These are phyloP conservation scores for Adelosebastes latens DNA, from an alignment of 2,797 vertebrate genomes.

Conservation along the genomic window DNA sequence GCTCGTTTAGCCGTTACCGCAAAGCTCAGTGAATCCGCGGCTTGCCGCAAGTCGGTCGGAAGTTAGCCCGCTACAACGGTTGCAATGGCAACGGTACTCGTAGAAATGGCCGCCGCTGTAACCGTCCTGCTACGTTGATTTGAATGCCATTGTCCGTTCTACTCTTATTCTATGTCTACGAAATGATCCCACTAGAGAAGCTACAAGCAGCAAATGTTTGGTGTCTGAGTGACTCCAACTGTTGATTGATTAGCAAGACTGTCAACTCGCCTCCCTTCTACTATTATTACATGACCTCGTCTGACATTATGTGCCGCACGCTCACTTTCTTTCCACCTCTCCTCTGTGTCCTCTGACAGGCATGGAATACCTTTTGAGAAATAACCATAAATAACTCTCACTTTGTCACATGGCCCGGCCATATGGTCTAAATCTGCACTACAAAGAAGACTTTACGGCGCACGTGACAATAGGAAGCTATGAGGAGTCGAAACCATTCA, in stretches of 20 bases:
- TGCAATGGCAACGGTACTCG: not conserved
- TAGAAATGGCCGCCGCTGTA: too few species aligned
- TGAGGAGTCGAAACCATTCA: slow-evolving; percentile 48
- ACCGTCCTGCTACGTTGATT: too few species aligned
- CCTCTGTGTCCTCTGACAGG: slow-evolving; percentile 53
- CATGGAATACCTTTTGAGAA: slow-evolving; percentile 57
- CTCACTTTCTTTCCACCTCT: slow-evolving; percentile 40
- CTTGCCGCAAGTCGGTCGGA: too few species aligned
- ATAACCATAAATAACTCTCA: slow-evolving; percentile 63
- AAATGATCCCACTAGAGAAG: not conserved
- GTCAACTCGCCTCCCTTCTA: not conserved
- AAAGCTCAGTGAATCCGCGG: too few species aligned
- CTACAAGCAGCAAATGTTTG: not conserved
- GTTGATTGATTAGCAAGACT: slow-evolving; percentile 8
- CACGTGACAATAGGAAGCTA: slow-evolving; percentile 27
- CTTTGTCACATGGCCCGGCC: slow-evolving; percentile 60
- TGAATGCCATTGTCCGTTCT: not conserved
- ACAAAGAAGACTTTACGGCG: slow-evolving; percentile 38
- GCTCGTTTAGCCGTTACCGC: too few species aligned
- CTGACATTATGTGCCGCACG: slow-evolving; percentile 31
- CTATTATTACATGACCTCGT: slow-evolving; percentile 23
- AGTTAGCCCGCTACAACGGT: too few species aligned
- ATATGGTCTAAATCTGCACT: slow-evolving; percentile 69
- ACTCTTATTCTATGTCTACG: not conserved
- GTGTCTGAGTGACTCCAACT: not conserved